Base-by-base conservation (phyloP, 2,113 vertebrate genomes). In the Corvus cornix region DNA sequence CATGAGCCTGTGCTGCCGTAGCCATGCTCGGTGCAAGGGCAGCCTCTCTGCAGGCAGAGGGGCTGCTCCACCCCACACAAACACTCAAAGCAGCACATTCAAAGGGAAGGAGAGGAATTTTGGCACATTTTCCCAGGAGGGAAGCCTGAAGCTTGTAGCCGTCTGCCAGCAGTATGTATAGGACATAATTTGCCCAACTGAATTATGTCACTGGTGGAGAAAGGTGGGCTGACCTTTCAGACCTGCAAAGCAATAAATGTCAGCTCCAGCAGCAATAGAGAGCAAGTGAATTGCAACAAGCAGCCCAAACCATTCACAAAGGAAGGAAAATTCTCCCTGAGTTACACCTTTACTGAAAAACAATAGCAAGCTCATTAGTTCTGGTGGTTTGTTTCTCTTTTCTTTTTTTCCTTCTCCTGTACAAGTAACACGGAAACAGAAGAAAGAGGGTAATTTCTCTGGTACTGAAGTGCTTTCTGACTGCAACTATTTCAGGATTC, bases 171-270 rank as follows among this genome's bases (percentile, higher is more conserved):
- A n/a, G 98, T 98, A 72, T 98, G 98, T 97, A 96, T 97, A 66
- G 98, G 98, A 58, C 98, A 98, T 91, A 98, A 99, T 97, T 98
- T 99, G 91, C 97, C 98, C 58, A 98, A 98, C 95, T 98, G 98
- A 96, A 97, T 98, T 16, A 97, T 97, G 49, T 98, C 98, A 41
- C 73, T 98, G 78, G 95, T 98, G 62, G 98, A 98, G 96, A 98
- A 99, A 97, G 98, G 99, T 51, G 87, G 98, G 79, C 91, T 98
- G 73, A 98, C 98, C 31, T 98, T 97, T 84, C 98, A 98, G 95
- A 98, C 97, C 81, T 98, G 96, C 81, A 97, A 95, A 55, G 75
- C 96, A 56, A 98, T 98, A 95, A 97, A 96, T 74, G 90, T 95
- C n/a, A 58, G 95, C 46, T 98, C 96, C 98, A 97, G 97, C 95